Evolutionary conservation across 1,140 invertebrate genomes (phyloP), one percentile per base, ranked within the genome.

Genomic region (Rhagoletis pomonella): DNA sequence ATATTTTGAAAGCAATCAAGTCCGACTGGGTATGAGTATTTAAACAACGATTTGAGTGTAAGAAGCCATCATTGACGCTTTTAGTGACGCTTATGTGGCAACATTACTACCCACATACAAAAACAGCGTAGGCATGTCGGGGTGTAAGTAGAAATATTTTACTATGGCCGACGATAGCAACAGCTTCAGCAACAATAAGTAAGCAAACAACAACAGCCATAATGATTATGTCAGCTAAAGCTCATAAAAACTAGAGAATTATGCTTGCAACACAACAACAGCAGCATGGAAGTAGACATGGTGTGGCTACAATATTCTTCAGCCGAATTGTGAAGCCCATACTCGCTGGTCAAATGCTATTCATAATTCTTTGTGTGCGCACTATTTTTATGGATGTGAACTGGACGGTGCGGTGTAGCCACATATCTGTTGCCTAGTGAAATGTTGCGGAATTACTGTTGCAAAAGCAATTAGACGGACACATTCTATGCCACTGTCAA

Each of bases 191-290:
- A 29, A 29, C 29, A 29, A 0, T 29, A 29, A 1, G 0, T 29
- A 29, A 0, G 29, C 29, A 29, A 29, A 29, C 29, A 29, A 29
- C 29, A 29, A 29, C 29, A 44, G 12, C 12, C 5, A 73, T 73
- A 44, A 44, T 44, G 12, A 73, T 73, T 73, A 73, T 73, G 39
- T 73, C 67, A 6, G 69, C 44, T 50, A 77, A 50, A 77, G 69
- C 12, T 77, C 69, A 77, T 77, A 77, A 77, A 73, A 77, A 50
- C 39, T 44, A 50, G 42, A 77, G 44, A 50, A 77, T 77, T 77
- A 50, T 77, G 44, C 12, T 77, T 47, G 10, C 14, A 14, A 5
- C n/a, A 4, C 17, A 50, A 69, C 4, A 50, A 50, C 29, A 47
- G 6, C 44, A 17, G 69, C 44, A 29, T 1, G 29, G 29, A 29